Percentiles rank a stretch among this genome's conserved stretches.
Conservation (phyloP, 2,888 invertebrate genomes). For the Trachelus stipa region DNA sequence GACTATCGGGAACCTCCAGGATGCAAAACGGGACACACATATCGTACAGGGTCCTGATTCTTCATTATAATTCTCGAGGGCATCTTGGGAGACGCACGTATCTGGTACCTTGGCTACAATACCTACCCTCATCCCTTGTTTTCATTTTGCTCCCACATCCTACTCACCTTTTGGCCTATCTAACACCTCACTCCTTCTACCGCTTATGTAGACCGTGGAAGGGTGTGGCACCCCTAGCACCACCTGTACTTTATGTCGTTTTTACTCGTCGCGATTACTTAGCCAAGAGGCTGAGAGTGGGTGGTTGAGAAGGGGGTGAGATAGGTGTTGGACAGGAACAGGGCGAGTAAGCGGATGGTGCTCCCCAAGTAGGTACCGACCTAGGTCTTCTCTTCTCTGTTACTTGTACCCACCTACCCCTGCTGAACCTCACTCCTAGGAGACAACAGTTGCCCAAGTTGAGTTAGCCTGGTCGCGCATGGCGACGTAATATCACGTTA, state of each 20-base stretch:
- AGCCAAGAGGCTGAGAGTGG: conserved; percentile 19
- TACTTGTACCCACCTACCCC: conserved; percentile 14
- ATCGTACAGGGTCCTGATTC: not conserved
- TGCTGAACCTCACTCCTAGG: conserved; percentile 16
- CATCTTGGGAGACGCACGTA: not conserved
- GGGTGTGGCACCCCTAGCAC: conserved; percentile 30
- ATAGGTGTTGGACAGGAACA: not conserved
- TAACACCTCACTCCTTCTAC: not conserved
- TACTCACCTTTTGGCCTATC: not conserved
- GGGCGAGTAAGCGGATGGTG: not conserved
- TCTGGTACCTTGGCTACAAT: not conserved
- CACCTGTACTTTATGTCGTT: conserved; percentile 50
- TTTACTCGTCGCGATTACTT: conserved; percentile 49
- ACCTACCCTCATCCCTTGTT: not conserved
- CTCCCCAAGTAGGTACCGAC: not conserved
- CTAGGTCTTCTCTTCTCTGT: not conserved
- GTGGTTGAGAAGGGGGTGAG: not conserved
- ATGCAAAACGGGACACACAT: not conserved
- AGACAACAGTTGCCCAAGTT: conserved; percentile 40
- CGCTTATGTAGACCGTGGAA: not conserved
- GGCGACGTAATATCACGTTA: conserved; percentile 47
- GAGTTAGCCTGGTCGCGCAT: conserved; percentile 33
- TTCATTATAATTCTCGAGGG: conserved; percentile 5
- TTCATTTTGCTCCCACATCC: not conserved
- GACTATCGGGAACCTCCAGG: not conserved